Evolutionary conservation across 1,140 invertebrate genomes (phyloP), one percentile per base, ranked within the genome.

Genomic region (Riptortus pedestris): DNA sequence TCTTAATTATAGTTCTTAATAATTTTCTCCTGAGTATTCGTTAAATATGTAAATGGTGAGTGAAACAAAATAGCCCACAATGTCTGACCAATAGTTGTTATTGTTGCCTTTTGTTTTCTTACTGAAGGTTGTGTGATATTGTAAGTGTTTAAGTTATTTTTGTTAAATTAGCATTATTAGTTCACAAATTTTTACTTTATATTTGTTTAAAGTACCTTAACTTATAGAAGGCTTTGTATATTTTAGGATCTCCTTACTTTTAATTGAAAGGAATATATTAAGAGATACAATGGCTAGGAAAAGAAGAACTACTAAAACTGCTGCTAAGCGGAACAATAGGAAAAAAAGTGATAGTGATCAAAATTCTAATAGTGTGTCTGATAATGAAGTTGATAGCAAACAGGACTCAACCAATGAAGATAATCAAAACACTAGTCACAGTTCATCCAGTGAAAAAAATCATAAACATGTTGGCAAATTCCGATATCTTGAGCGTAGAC

Each of bases 311-410:
- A 55, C 5, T 55, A 55, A 55, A 27, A 24, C 24, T 24, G 14
- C 51, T 24, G 51, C 51, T 27, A 55, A 55, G 24, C 51, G 51
- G 14, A 55, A 55, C 26, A 55, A 55, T 24, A 55, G 51, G 26
- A 55, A 26, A 14, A 55, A 55, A 26, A 55, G 51, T 55, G 51
- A 55, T 27, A 55, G 51, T 55, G 51, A 55, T 26, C 51, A 55
- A 55, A 55, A 55, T 55, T 55, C 51, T 2, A 55, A 55, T 55
- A 24, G 51, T 55, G 18, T 55, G 5, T 55, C 51, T 55, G 51
- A 55, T 55, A 55, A 26, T 55, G 51, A 55, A 27, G 51, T 22
- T 1, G 51, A 24, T 11, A 55, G 24, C 14, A 55, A 55, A 26
- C 51, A 55, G 26, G 51, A 55, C 16, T 38, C 31, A 7, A 14